Base-by-base conservation (phyloP, 1,140 invertebrate species). In the Bombus confusus region DNA sequence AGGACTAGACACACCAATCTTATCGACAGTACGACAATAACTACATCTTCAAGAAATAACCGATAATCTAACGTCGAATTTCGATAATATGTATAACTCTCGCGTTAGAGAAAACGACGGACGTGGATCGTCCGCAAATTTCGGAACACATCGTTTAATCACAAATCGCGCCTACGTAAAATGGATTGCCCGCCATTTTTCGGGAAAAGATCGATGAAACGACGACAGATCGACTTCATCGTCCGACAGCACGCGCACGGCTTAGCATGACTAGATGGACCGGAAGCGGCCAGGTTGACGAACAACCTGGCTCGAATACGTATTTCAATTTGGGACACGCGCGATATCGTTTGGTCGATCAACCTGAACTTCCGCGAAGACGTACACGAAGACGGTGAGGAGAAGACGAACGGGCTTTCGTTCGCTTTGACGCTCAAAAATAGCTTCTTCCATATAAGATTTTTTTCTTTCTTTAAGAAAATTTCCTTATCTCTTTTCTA, bases 1-100 rank as follows among this genome's bases (percentile, higher is more conserved):
- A n/a, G 89, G 93, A 94, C 93, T 94, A 94, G 93, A 94, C 91
- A 94, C 92, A 94, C 90, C 91, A 92, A 94, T 94, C 91, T 91
- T 91, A 91, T 92, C 88, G 92, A 93, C 87, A 90, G 68, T 91
- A 92, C 86, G 68, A 92, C 90, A 73, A 92, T 92, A 92, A 92
- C 93, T 93, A 91, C 85, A 92, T 75, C 84, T 84, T 89, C 91
- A 71, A 84, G 18, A 68, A 18, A 34, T 13, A 75, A 22, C 34
- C 37, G 37, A 64, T 62, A 31, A 34, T 10, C 31, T 15, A 68
- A 57, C 76, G 72, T 80, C 86, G 82, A 87, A 47, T 80, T 52
- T 52, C 57, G 69, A 62, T 28, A 62, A 62, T 62, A 62, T 28
- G 28, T n/a, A 28, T 28, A 62, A 62, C n/a, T 59, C 69, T 52